Evolutionary conservation across 1,140 invertebrate species (phyloP), one percentile per base, ranked within the genome.

Genomic region (Hylyphantes graminicola): DNA sequence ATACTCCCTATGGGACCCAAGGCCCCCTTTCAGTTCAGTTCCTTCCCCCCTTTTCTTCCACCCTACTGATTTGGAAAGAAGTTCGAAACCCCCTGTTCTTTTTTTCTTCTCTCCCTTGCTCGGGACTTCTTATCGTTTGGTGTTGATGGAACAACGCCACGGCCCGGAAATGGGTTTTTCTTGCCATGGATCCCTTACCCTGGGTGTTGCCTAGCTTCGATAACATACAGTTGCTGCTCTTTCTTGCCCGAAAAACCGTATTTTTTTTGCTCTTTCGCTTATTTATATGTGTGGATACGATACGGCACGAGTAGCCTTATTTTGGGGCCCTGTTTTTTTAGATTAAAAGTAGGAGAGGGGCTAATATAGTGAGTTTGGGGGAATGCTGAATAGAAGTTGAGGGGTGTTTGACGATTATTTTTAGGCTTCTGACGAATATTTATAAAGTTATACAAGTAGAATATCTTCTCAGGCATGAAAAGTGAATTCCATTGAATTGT

Each of bases 101-200:
- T 59, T 80, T 61, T 2, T 61, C 13, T 77, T 72, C n/a, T 53
- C n/a, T 54, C 21, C 35, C 54, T 73, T 81, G 64, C 65, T 59
- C 65, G 65, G 70, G 77, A 64, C 70, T 80, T 80, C 77, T 80
- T 80, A 80, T 80, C 77, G 65, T 55, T 35, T 51, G 64, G 77
- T 73, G 79, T 81, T 81, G 79, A 81, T 81, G 79, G 79, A 81
- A 81, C 79, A 73, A 81, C 79, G 79, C 79, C 79, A 81, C 57
- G 68, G 79, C 19, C 79, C 79, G 79, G 79, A 81, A 81, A 81
- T 81, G 79, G 79, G 79, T 72, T 81, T 81, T 81, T 73, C 68
- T 81, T 70, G 65, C 77, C 54, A 55, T 53, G 54, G 61, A 55
- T 55, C 64, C 55, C 73, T 64, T 65, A 57, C 59, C 53, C 67